Base-by-base conservation (phyloP, 2,888 invertebrate species). In the Polyommatus icarus region DNA sequence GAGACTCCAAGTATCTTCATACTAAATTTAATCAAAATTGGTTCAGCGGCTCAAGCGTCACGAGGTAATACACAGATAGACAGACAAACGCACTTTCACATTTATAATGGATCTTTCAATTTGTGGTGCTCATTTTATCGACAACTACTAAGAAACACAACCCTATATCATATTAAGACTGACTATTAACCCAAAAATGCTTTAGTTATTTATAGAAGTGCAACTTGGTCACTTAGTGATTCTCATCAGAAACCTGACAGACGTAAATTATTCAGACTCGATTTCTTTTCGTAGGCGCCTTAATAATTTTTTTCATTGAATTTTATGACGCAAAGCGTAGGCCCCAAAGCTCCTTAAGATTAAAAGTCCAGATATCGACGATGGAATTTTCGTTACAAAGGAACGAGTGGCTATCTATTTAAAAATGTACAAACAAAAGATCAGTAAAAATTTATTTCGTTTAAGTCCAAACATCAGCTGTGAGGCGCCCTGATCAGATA, bases 401-500 rank as follows among this genome's bases (percentile, higher is more conserved):
- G 29, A 15, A 24, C 40, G 5, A 72, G 5, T 10, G 46, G 10
- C 54, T 29, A 24, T 8, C 57, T 10, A 24, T 29, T 46, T 54
- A 50, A 54, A 73, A 75, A 75, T 75, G 20, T 54, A 54, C 18
- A 75, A 75, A 75, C 72, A 72, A 40, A 50, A 73, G 18, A 24
- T 40, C 29, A 18, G 75, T 24, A 75, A 50, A 73, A 71, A 54
- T 59, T 78, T 57, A 71, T 76, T 78, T 71, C 40, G 54, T 77
- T 59, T 57, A 72, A 77, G 71, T 72, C 72, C 72, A 72, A 72
- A 24, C 59, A 54, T 57, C 77, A 72, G 72, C 77, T 57, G 77
- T 36, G 86, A 84, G 84, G 84, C 86, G 86, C 87, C 85, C 86
- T 91, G 90, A 94, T 94, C 94, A 87, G 94, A 94, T 94, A 94